phyloP scores from a whole-genome alignment of 2,888 invertebrate species.

The Leptopterna dolabrata region DNA sequence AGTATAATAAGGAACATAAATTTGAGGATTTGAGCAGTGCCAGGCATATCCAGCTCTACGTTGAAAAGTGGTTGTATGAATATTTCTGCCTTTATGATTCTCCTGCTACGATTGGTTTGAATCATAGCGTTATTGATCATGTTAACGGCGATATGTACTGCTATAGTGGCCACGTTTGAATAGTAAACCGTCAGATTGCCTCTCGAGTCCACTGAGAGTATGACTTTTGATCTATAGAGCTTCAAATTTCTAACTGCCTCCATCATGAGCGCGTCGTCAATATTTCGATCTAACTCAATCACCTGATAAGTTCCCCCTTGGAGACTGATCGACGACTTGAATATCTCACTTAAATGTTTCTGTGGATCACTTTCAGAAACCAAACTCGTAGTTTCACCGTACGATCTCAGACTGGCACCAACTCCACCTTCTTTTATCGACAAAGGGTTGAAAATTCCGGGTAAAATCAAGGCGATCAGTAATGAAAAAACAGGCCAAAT shows the following conservation, averaged over 20 bases:
- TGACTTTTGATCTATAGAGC: neutral
- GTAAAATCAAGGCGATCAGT: neutral
- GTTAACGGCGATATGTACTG: slow-evolving; percentile 2
- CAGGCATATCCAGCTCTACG: neutral
- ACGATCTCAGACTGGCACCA: neutral
- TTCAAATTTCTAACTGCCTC: neutral
- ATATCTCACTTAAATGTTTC: neutral
- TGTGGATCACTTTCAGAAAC: neutral
- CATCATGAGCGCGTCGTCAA: neutral
- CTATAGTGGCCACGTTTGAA: neutral
- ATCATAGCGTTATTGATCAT: slow-evolving; percentile 1
- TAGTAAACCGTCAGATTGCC: neutral
- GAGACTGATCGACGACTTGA: neutral
- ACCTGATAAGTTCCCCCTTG: neutral
- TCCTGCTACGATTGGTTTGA: neutral
- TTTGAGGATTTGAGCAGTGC: neutral
- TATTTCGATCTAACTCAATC: neutral
- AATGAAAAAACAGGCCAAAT: neutral
- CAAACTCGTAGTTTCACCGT: neutral
- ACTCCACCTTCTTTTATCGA: neutral
- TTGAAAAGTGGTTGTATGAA: neutral
- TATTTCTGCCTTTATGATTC: neutral
- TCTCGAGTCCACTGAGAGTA: neutral
- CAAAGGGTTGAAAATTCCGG: neutral
- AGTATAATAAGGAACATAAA: neutral